Evolutionary conservation across 2,888 invertebrate genomes (phyloP), one percentile per base, ranked within the genome.

Genomic region (Metellina segmentata): DNA sequence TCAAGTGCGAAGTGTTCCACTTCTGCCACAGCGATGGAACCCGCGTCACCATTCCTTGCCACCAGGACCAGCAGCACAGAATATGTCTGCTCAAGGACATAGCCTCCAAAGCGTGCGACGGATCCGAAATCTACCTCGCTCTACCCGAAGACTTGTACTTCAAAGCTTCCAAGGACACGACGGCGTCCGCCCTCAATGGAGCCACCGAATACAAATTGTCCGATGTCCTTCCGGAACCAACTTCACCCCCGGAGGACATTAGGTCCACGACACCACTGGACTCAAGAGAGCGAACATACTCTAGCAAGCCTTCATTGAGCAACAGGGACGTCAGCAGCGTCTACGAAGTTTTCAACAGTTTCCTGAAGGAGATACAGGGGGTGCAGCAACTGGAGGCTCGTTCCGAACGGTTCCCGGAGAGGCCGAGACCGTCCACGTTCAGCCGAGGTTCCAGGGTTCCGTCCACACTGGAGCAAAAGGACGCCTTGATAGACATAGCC

Each of bases 1-100:
- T 92, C 72, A 87, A 89, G 19, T 93, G 93, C 61, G 86, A 93
- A 74, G 92, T 93, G 16, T 93, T 93, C 79, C 93, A 93, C 81
- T 92, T 71, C 19, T 93, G 93, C 72, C 92, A 86, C n/a, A 49
- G 69, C 49, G 92, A 92, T 53, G 92, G 92, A 48, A 89, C 89
- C 7, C 74, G 81, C 34, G 77, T 89, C 19, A 86, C 92, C 0
- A 89, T 92, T 20, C 89, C 89, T 9, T 92, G 92, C 52, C 49
- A 34, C 48, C 70, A 49, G 7, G 61, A 77, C 16, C 19, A 71
- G 13, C 81, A 86, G 48, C 85, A 89, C 82, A 89, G 74, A n/a
- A 89, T 92, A 13, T 92, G 92, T 61, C 51, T 82, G 11, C 89
- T 92, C n/a, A 87, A 71, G 20, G 92, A 92, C 51, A 72, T 78